Percentiles rank a stretch among this genome's conserved stretches.
These are phyloP conservation scores for Ceratothoa steindachneri DNA, from an alignment of 2,888 invertebrate genomes.

Conservation along the genomic window DNA sequence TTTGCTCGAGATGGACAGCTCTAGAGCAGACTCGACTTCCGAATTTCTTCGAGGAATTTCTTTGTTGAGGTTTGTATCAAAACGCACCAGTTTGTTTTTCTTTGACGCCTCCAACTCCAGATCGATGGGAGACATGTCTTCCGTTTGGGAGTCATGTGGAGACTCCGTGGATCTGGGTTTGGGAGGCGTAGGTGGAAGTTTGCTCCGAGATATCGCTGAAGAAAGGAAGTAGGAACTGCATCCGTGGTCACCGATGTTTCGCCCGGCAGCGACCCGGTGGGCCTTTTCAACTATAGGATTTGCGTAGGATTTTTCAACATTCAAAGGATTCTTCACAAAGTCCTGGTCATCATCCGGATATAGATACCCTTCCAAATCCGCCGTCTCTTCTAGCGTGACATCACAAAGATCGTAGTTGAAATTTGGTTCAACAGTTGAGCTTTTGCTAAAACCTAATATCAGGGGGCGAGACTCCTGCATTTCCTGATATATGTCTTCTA, in stretches of 20 bases:
- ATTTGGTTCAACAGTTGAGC: conserved; percentile 19
- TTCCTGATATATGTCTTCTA: conserved; percentile 29
- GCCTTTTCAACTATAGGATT: conserved; percentile 30
- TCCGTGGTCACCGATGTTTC: not conserved
- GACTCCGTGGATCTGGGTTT: conserved; percentile 1
- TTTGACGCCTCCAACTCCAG: conserved; percentile 1
- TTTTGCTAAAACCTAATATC: conserved; percentile 14
- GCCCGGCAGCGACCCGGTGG: conserved; percentile 26
- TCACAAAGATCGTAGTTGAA: conserved; percentile 35
- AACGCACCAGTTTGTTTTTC: conserved; percentile 32
- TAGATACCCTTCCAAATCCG: conserved; percentile 38
- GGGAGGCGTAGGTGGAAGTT: conserved; percentile 34
- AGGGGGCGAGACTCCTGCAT: conserved; percentile 23
- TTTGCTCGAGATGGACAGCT: conserved; percentile 24
- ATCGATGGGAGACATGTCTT: conserved; percentile 5
- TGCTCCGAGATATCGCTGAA: not conserved
- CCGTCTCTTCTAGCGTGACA: conserved; percentile 36
- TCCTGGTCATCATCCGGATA: conserved; percentile 18
- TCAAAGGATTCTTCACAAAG: not conserved
- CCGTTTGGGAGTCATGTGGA: conserved; percentile 13
- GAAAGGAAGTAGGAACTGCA: not conserved
- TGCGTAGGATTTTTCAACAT: not conserved
- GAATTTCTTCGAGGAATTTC: conserved; percentile 11
- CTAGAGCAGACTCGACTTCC: conserved; percentile 4
- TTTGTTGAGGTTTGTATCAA: conserved; percentile 25